phyloP scores from a whole-genome alignment of 1,140 invertebrate genomes.

The Goniozus legneri region DNA sequence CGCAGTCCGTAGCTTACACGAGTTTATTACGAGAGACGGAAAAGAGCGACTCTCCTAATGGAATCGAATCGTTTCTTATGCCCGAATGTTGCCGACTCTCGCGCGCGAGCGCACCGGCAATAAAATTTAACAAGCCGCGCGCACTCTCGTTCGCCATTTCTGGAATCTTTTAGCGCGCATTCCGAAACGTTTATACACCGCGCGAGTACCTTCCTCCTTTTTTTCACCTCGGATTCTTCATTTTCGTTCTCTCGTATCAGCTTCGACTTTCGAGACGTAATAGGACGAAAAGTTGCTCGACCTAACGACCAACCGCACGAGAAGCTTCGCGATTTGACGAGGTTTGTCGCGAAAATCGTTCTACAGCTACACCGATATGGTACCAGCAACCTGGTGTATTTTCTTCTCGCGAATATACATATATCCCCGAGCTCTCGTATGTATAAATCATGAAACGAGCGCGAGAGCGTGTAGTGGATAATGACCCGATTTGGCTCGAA shows the following conservation, averaged over 20 bases:
- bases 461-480: slow-evolving; percentile 18
- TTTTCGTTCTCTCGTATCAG: slow-evolving; percentile 4
- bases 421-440: too few species aligned
- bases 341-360: too few species aligned
- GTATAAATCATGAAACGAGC: slow-evolving; percentile 6
- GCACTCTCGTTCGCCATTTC: slow-evolving; percentile 41
- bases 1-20: too few species aligned
- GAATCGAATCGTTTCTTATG: slow-evolving; percentile 32
- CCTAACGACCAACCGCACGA: too few species aligned
- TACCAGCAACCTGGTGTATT: too few species aligned
- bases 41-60: slow-evolving; percentile 24
- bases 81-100: slow-evolving; percentile 34
- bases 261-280: too few species aligned
- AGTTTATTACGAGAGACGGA: too few species aligned
- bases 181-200: slow-evolving; percentile 11
- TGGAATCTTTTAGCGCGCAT: slow-evolving; percentile 27
- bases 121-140: slow-evolving; percentile 49
- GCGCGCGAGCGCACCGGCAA: slow-evolving; percentile 33
- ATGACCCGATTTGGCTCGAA: slow-evolving; percentile 20
- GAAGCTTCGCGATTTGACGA: too few species aligned
- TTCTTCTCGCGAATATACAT: too few species aligned
- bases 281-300: too few species aligned
- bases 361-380: too few species aligned
- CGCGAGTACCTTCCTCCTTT: background rate
- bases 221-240: slow-evolving; percentile 5